Evolutionary conservation across 2,113 vertebrate species (phyloP), one percentile per base, ranked within the genome.

Genomic region (Sylvia atricapilla): DNA sequence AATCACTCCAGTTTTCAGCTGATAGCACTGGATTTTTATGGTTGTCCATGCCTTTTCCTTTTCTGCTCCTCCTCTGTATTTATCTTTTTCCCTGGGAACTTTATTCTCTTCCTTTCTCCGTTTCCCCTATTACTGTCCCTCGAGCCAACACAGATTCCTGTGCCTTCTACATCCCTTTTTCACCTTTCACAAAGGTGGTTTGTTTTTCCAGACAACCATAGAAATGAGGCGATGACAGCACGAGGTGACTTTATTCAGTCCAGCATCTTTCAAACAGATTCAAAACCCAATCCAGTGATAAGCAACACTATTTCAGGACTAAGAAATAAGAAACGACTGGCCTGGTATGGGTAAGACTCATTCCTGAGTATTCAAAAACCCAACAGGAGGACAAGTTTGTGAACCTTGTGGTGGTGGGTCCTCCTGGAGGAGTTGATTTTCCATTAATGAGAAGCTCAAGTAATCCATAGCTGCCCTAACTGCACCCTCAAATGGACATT

Each of bases 1-100:
- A 89, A 83, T 94, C 55, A 10, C 90, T 82, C 90, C 92, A 93
- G 63, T 93, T 97, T 97, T 89, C 84, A 96, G 93, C 78, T 98
- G 97, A 97, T 96, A 96, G 91, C 83, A 94, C 24, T 66, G 70
- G 83, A 97, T 97, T 98, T 96, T 97, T 93, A 49, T 59, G 89
- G 81, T 52, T 95, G 68, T 33, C 91, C 76, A 77, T 81, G 60
- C 22, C 15, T 96, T 93, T 88, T 96, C 85, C 94, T 94, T 94
- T 90, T 84, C 95, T 97, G 93, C 28, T 86, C 86, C 93, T 96
- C 86, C 43, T 86, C 62, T 73, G 19, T 90, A 88, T 92, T 97
- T 92, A n/a, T 37, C 62, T 84, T 78, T 93, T 79, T 50, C 31
- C 69, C 95, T 84, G 70, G 49, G 84, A 91, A 80, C 73, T 93